These are phyloP conservation scores for Lepidonotus clava DNA, from an alignment of 2,888 invertebrate genomes.

Conservation along the genomic window DNA sequence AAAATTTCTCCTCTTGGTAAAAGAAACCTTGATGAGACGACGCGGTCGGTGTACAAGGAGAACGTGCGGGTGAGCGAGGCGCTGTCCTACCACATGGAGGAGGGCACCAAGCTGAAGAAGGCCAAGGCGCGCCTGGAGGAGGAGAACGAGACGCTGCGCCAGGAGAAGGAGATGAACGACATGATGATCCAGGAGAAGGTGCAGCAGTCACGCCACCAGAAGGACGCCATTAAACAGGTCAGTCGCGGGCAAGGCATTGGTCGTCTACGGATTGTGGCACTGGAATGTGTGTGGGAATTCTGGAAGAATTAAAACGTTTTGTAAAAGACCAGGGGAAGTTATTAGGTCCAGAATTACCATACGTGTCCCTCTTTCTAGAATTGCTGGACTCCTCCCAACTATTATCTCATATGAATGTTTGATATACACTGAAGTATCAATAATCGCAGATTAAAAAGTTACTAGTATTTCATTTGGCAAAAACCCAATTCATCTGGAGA, in stretches of 20 bases:
- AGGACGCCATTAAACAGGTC: constrained; percentile 75
- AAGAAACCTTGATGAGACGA: constrained; percentile 80
- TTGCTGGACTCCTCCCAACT: too few relatives aligned
- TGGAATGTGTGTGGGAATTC: not conserved
- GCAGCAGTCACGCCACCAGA: constrained; percentile 73
- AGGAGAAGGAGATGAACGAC: constrained; percentile 77
- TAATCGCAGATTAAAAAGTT: too few relatives aligned
- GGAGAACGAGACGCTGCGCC: constrained; percentile 73
- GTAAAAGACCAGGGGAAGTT: not conserved
- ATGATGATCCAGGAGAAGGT: constrained; percentile 78
- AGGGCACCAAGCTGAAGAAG: constrained; percentile 76
- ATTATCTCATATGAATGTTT: too few relatives aligned
- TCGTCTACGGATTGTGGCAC: not conserved
- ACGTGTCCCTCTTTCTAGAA: not conserved
- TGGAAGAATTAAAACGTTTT: not conserved
- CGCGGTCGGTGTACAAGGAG: constrained; percentile 80
- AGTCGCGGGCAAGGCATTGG: not conserved
- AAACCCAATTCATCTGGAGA: too few relatives aligned
- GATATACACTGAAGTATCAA: too few relatives aligned
- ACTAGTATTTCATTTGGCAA: too few relatives aligned
- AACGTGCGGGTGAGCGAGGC: constrained; percentile 79
- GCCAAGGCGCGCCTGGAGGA: constrained; percentile 69
- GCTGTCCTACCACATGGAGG: constrained; percentile 75
- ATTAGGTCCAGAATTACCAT: not conserved
- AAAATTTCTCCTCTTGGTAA: too few relatives aligned